Evolutionary conservation across 2,113 vertebrate genomes (phyloP).

Genomic region (Emydura subglobosa): DNA sequence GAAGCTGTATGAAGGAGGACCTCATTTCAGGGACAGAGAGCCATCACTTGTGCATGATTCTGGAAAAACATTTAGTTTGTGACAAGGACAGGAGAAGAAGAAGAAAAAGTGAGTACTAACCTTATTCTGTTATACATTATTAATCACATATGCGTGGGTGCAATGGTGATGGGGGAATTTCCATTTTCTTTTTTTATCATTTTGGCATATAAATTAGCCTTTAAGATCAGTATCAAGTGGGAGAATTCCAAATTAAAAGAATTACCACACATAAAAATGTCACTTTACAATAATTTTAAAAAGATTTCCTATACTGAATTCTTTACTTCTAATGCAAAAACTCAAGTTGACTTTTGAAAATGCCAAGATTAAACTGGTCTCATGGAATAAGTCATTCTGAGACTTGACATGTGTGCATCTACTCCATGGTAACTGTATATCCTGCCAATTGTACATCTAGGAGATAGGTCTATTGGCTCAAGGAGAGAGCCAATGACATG

Average conservation of each 20-base stretch:
- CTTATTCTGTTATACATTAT: neutral
- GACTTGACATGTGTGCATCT: neutral
- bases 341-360: neutral
- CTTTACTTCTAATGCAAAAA: neutral
- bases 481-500: neutral
- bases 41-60: neutral
- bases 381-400: neutral
- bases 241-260: neutral
- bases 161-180: neutral
- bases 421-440: neutral
- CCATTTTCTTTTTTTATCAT: neutral
- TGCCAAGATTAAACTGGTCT: neutral
- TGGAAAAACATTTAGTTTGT: neutral
- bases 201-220: neutral
- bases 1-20: neutral
- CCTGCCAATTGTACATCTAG: neutral
- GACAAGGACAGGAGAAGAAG: neutral
- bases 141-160: neutral
- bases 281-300: neutral
- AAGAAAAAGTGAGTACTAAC: neutral
- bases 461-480: neutral
- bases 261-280: neutral
- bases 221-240: neutral
- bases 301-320: neutral
- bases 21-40: neutral